Percentiles rank a stretch among this genome's conserved stretches.
Conservation (phyloP, 2,113 vertebrate species). For the Axis porcinus region DNA sequence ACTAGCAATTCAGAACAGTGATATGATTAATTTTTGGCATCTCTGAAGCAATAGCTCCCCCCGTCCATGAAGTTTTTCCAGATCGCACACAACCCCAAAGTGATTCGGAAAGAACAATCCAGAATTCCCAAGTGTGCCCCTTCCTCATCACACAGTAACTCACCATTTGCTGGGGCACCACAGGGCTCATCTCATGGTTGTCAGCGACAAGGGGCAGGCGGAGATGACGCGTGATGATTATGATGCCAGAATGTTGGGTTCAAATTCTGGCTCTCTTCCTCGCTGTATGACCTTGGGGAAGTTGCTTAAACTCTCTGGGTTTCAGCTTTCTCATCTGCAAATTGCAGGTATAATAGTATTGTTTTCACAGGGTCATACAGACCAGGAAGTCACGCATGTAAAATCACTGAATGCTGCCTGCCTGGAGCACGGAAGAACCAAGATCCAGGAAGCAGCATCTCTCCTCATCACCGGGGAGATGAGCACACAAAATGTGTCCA, state of each 20-base stretch:
- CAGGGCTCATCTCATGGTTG: no score
- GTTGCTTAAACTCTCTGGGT: neutral
- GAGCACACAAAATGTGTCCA: no score
- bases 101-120: neutral
- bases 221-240: fast-evolving
- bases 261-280: neutral
- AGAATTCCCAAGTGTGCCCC: neutral
- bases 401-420: fast-evolving
- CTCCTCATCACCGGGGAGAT: fast-evolving
- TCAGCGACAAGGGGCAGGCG: fast-evolving
- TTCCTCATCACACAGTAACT: neutral
- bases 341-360: neutral
- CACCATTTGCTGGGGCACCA: neutral
- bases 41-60: neutral
- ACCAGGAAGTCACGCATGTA: neutral
- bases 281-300: neutral
- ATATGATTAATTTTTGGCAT: neutral
- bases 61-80: neutral
- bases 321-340: neutral
- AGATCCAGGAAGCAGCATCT: no score
- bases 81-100: neutral
- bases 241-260: fast-evolving
- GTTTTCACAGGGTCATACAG: neutral
- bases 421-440: neutral
- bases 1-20: neutral